Conservation (phyloP, 2,888 invertebrate genomes). For the Pseudoips prasinana region DNA sequence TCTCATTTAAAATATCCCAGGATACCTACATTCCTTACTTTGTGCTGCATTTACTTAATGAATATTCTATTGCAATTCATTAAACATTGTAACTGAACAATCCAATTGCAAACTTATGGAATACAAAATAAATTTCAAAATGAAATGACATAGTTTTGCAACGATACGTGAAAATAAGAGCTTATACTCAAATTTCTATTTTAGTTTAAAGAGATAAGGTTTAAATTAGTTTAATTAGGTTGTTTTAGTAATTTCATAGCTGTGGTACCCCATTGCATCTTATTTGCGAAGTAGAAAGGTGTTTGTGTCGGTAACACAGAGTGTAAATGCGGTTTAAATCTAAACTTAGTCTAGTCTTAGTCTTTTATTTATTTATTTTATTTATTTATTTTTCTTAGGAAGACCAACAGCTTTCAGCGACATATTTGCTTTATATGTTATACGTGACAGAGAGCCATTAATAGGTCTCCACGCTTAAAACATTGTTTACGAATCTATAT, state of each 20-base stretch:
- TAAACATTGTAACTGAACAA: not conserved
- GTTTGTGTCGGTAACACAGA: no score
- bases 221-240: conserved; percentile 2
- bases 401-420: no score
- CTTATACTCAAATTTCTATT: not conserved
- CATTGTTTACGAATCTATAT: no score
- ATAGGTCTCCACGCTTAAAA: no score
- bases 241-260: conserved; percentile 6
- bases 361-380: no score
- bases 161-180: conserved; percentile 1
- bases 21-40: no score
- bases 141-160: conserved; percentile 4
- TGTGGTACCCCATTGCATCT: conserved; percentile 1
- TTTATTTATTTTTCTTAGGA: no score
- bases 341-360: no score
- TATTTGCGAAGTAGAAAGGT: conserved; percentile 11
- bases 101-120: conserved; percentile 1
- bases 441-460: no score
- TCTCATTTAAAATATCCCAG: no score
- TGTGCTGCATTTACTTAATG: conserved; percentile 2
- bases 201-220: conserved; percentile 1
- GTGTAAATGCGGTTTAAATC: no score
- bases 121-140: conserved; percentile 5
- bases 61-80: conserved; percentile 6
- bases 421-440: no score